phyloP scores from a whole-genome alignment of 2,888 invertebrate genomes.

The Trachelus iudaicus region DNA sequence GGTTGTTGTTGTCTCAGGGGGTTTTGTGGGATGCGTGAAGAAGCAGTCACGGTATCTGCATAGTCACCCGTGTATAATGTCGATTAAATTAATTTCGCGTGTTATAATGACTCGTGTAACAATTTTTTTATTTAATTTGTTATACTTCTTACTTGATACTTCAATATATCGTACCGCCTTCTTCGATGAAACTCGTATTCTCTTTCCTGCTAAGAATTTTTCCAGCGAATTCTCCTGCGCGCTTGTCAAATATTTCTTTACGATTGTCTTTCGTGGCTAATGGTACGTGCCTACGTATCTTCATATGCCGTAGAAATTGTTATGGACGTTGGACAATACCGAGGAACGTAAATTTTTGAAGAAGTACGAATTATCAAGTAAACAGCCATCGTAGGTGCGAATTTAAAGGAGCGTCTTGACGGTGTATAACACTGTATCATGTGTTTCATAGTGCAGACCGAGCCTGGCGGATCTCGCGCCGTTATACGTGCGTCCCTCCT shows the following conservation, averaged over 20 bases:
- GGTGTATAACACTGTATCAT: not conserved
- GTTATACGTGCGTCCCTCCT: conserved; percentile 1
- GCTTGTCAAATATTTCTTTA: not conserved
- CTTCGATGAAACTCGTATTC: not conserved
- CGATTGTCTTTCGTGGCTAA: not conserved
- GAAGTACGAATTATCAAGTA: not conserved
- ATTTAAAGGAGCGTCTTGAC: not conserved
- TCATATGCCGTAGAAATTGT: not conserved
- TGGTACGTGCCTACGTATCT: not conserved
- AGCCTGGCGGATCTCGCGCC: not conserved
- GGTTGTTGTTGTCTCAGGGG: not conserved
- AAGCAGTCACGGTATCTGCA: not conserved
- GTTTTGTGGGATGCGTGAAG: not conserved
- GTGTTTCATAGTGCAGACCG: not conserved
- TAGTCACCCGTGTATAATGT: not conserved
- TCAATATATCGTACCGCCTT: not conserved
- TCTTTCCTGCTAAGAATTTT: not conserved
- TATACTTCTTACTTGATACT: not conserved
- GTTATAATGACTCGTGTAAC: not conserved
- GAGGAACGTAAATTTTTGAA: not conserved
- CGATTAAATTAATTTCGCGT: not conserved
- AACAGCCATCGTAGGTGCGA: not conserved
- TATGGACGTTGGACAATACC: not conserved
- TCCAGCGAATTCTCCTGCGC: not conserved
- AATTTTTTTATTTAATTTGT: not conserved